Evolutionary conservation across 2,888 invertebrate genomes (phyloP), one percentile per base, ranked within the genome.

Genomic region (Acrocyrtus sp.): DNA sequence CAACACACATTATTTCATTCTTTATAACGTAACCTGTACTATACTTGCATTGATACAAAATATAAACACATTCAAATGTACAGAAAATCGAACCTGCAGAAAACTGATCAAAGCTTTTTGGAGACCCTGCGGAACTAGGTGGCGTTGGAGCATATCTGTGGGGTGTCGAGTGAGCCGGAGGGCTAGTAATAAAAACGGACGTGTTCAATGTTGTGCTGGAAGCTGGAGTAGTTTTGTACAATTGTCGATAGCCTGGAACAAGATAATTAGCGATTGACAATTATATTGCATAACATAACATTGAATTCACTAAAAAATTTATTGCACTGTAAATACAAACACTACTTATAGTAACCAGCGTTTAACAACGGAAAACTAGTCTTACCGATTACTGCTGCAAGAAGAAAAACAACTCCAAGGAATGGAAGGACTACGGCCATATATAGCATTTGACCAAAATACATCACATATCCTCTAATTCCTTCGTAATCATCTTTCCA

Each of bases 71-170:
- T n/a, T n/a, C n/a, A n/a, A n/a, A n/a, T n/a, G n/a, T n/a, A n/a
- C n/a, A n/a, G n/a, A n/a, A n/a, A n/a, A n/a, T n/a, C n/a, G n/a
- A n/a, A n/a, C n/a, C n/a, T n/a, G n/a, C 29, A 26, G 3, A 8
- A 54, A 8, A 17, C 8, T 6, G 10, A 34, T 39, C 63, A 8
- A 8, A 1, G 34, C 47, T 54, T 24, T 24, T 48, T 15, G 58
- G 58, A 10, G 43, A 22, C 17, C 58, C 53, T 1, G 19, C 48
- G 4, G 70, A 63, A 12, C 43, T 29, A 3, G 72, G 72, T 22
- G 72, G 63, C 6, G 72, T 58, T 2, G 58, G 65, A 19, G 63
- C 57, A 29, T 72, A 72, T 26, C 72, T 21, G 27, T 63, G 58
- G 10, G 72, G 58, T 19, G 63, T 19, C 1, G 48, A 43, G 12